Base-by-base conservation (phyloP, 2,888 invertebrate genomes). In the Atrina japonica region DNA sequence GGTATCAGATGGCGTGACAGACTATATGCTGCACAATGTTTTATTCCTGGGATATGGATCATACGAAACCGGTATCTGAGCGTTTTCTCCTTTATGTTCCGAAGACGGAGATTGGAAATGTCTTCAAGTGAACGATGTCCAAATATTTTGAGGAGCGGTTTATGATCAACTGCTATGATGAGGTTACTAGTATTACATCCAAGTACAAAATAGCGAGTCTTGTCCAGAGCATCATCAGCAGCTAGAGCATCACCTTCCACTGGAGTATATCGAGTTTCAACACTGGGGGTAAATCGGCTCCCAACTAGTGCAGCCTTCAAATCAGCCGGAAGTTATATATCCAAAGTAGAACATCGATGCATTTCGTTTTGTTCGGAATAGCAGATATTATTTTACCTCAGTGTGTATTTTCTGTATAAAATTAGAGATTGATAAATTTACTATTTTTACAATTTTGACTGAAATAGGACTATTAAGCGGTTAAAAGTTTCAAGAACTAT, bases 311-410 rank as follows among this genome's bases (percentile, higher is more conserved):
- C 71, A 25, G 77, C 30, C 45, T 71, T 76, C 75, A 75, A 77
- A 0, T 76, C 80, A 80, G 25, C 76, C 71, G 5, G 76, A 82
- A 53, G 23, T 21, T 18, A 27, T 70, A 55, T 6, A 68, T 14
- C 82, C 79, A 81, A 3, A 81, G 61, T 1, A 81, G 59, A 47
- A 75, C 73, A 21, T 81, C 81, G 5, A 80, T 59, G 41, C 83
- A 81, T 47, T 83, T 84, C 7, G 79, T 83, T 30, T 83, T 83
- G 47, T 81, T 65, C 2, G 80, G 81, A 14, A 83, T 73, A 50
- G 80, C 72, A 6, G 78, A 16, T 3, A 82, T 80, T n/a, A 83
- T 77, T 49, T 82, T 80, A 67, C 84, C 81, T 53, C 52, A 77
- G 43, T 0, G 78, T 79, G 60, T 80, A 81, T 5, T 74, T 82